A percentile compares a stretch with the other conserved stretches of the same genome.
Evolutionary conservation across 2,888 invertebrate species (phyloP).

Genomic region (Terebella lapidaria): DNA sequence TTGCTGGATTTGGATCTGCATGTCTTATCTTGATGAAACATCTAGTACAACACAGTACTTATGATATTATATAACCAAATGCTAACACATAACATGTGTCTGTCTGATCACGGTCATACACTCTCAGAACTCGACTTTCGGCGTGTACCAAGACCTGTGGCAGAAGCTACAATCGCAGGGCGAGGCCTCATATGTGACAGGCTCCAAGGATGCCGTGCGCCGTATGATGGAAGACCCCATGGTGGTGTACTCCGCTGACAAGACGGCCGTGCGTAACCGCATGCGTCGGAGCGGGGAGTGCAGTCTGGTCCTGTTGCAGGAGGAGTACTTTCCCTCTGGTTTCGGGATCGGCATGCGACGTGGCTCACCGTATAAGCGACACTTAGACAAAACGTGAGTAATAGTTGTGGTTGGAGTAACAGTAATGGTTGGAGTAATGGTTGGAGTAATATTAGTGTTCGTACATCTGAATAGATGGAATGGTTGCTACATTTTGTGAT

Average conservation of each 20-base stretch:
- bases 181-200: not conserved
- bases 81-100: too few relatives aligned
- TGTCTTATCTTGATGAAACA: too few relatives aligned
- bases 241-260: not conserved
- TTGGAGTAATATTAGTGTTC: too few relatives aligned
- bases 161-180: not conserved
- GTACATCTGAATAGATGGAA: too few relatives aligned
- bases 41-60: too few relatives aligned
- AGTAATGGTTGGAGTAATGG: too few relatives aligned
- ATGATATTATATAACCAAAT: too few relatives aligned
- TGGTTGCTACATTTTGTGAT: too few relatives aligned
- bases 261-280: not conserved
- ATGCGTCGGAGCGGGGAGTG: not conserved
- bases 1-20: too few relatives aligned
- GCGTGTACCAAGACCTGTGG: not conserved
- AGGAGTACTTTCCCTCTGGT: not conserved
- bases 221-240: not conserved
- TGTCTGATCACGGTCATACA: too few relatives aligned
- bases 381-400: not conserved
- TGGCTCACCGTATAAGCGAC: not conserved
- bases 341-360: not conserved
- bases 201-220: not conserved
- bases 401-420: too few relatives aligned
- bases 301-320: not conserved
- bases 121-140: too few relatives aligned